phyloP scores from a whole-genome alignment of 2,797 vertebrate genomes.

The Lophius americanus region DNA sequence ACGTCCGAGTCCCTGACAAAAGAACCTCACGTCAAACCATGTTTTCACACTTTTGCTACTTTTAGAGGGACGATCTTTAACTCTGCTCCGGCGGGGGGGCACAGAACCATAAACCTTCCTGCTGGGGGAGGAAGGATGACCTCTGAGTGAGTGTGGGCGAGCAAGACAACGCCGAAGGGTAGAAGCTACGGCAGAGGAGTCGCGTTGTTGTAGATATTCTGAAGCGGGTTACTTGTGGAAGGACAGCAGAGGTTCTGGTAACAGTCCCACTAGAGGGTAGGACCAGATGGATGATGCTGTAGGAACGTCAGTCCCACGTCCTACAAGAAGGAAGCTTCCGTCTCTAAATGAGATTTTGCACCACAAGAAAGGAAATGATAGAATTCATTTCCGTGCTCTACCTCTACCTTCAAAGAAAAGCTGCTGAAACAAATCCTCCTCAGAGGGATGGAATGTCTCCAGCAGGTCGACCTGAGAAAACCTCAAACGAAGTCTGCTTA shows the following conservation, averaged over 20 bases:
- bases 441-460: constrained; percentile 7
- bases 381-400: neutral
- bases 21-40: too few species aligned
- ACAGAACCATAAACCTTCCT: constrained; percentile 21
- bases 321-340: constrained; percentile 10
- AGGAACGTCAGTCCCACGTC: constrained; percentile 11
- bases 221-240: too few species aligned
- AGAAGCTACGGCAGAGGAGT: constrained; percentile 1
- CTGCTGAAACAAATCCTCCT: constrained; percentile 14
- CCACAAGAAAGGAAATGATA: constrained; percentile 9
- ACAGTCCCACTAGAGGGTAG: too few species aligned
- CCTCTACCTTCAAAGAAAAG: constrained; percentile 16
- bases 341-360: constrained; percentile 22
- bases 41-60: too few species aligned
- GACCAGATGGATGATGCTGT: neutral
- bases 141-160: constrained; percentile 29
- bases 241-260: too few species aligned
- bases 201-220: too few species aligned
- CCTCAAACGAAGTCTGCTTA: neutral
- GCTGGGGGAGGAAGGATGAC: constrained; percentile 21
- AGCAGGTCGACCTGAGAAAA: constrained; percentile 11
- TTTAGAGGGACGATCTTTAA: neutral
- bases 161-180: neutral
- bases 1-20: too few species aligned
- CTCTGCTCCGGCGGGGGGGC: constrained; percentile 3